Evolutionary conservation across 2,888 invertebrate species (phyloP), one percentile per base, ranked within the genome.

Genomic region (Ryuthela nishihirai): DNA sequence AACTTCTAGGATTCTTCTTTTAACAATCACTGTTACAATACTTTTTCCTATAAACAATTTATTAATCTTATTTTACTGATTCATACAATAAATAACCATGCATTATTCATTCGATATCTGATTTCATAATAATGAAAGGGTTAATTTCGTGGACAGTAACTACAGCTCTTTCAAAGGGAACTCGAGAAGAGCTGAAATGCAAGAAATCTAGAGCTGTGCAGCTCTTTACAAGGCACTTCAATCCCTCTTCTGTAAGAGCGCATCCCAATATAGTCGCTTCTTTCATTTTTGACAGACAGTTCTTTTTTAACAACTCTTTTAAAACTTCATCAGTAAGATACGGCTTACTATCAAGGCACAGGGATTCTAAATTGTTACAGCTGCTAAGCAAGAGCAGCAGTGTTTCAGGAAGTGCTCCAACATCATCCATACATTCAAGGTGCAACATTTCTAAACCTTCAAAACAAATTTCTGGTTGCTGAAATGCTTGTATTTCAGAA

Each of bases 111-210:
- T 35, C 25, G 1, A 42, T 17, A 50, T 41, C 35, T 10, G 44
- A 38, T 6, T 24, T 25, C 17, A 52, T 29, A 12, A 46, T 35
- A 10, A 55, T 34, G 3, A 29, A 15, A 25, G 44, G 49, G 43
- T 60, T 54, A 12, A 60, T 25, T 9, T 35, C 35, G 23, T 60
- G 60, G 1, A 54, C 42, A 25, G 54, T 45, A 7, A 15, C 3
- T 15, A 44, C 49, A 4, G 49, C 42, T 4, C 42, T 42, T 15
- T 60, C 54, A 25, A 60, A 41, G 2, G 2, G 4, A 5, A 54
- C 35, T 15, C 18, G 18, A 10, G 49, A 32, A 18, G 54, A 50
- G 20, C 46, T 46, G 7, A 60, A 36, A n/a, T 42, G 26, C 18
- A 60, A 42, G 23, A 40, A 49, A 21, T 54, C 49, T 10, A 60